phyloP scores from a whole-genome alignment of 2,797 vertebrate species.

The Coregonus sp. region DNA sequence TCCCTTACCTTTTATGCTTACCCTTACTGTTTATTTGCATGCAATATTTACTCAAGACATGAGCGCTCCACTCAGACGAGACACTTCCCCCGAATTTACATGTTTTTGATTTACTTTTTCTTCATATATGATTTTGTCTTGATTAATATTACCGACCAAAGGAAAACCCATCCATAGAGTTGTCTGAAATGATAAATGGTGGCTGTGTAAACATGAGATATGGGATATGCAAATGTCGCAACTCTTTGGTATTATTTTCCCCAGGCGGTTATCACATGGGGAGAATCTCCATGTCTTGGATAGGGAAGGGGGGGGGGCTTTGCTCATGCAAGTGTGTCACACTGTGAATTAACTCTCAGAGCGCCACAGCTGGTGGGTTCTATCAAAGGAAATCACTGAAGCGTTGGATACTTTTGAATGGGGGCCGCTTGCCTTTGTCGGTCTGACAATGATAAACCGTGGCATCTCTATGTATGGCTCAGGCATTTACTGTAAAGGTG shows the following conservation, averaged over 20 bases:
- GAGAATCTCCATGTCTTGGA: slow-evolving; percentile 59
- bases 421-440: slow-evolving; percentile 12
- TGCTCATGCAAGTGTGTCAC: slow-evolving; percentile 50
- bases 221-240: slow-evolving; percentile 76
- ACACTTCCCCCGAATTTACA: slow-evolving; percentile 49
- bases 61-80: slow-evolving; percentile 47
- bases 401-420: slow-evolving; percentile 9
- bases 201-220: slow-evolving; percentile 68
- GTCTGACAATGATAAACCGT: slow-evolving; percentile 12
- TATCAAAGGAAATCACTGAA: slow-evolving; percentile 39
- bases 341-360: slow-evolving; percentile 56
- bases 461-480: slow-evolving; percentile 25
- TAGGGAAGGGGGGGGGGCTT: slow-evolving; percentile 37
- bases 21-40: slow-evolving; percentile 69
- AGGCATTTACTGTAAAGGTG: slow-evolving; percentile 19
- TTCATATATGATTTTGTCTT: slow-evolving; percentile 66
- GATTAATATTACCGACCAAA: slow-evolving; percentile 68
- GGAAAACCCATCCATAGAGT: slow-evolving; percentile 67
- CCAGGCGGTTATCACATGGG: slow-evolving; percentile 57
- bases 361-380: slow-evolving; percentile 35
- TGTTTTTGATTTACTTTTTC: slow-evolving; percentile 54
- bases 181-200: slow-evolving; percentile 78
- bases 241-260: slow-evolving; percentile 60
- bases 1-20: slow-evolving; percentile 70
- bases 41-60: slow-evolving; percentile 70